Evolutionary conservation across 2,797 vertebrate species (phyloP).

Genomic region (Rousettus madagascariensis): DNA sequence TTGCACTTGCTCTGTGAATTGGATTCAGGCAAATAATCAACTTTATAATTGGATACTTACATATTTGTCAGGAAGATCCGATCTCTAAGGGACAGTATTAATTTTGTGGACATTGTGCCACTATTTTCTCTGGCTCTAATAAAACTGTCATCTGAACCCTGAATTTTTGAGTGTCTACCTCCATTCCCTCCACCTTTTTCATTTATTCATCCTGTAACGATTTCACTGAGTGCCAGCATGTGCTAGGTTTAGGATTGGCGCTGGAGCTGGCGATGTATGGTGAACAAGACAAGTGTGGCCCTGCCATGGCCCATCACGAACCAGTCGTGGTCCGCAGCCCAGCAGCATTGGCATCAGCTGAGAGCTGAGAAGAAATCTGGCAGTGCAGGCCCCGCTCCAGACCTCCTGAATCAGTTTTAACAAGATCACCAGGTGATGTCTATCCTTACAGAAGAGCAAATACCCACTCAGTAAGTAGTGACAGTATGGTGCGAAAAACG

Average conservation of each 20-base stretch:
- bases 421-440: background rate
- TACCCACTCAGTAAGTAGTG: background rate
- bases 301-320: background rate
- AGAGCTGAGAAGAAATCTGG: background rate
- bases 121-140: background rate
- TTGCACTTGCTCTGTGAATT: slow-evolving; percentile 21
- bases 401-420: background rate
- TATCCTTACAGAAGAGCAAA: background rate
- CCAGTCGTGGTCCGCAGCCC: background rate
- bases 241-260: background rate
- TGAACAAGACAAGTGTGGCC: background rate
- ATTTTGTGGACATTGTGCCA: background rate
- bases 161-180: background rate
- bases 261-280: background rate
- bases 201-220: background rate
- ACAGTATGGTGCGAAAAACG: background rate
- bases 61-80: background rate
- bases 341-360: background rate
- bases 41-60: background rate
- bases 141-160: background rate
- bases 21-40: background rate
- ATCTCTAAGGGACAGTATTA: background rate
- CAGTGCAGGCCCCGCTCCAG: background rate
- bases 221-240: background rate
- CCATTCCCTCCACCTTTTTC: background rate